Percentiles rank a stretch among this genome's conserved stretches.
phyloP scores from a whole-genome alignment of 2,888 invertebrate species.

The Sicus ferrugineus region DNA sequence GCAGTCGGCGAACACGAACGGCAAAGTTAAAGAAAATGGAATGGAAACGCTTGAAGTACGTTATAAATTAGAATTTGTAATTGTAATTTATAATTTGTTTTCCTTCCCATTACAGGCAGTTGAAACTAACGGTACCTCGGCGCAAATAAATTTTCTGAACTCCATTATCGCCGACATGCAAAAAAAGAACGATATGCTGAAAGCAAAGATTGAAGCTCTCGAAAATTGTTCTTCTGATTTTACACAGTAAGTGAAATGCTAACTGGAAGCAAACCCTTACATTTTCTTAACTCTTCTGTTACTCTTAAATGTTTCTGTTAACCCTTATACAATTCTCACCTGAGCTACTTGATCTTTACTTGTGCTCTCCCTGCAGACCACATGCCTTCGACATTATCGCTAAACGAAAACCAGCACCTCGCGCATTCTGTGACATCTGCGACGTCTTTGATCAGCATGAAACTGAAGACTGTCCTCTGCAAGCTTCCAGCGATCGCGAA shows the following conservation, averaged over 20 bases:
- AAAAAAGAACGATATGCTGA: conserved; percentile 85
- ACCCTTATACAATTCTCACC: neutral
- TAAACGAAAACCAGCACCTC: conserved; percentile 70
- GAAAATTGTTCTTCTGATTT: conserved; percentile 66
- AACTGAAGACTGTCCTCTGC: conserved; percentile 95
- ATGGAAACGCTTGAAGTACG: conserved; percentile 7
- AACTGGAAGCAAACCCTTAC: neutral
- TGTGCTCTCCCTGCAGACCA: conserved; percentile 61
- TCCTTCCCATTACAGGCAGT: conserved; percentile 54
- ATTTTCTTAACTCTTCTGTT: too few species aligned
- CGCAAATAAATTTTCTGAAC: conserved; percentile 90
- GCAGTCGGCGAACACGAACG: conserved; percentile 36
- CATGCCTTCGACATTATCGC: conserved; percentile 67
- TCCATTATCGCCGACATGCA: conserved; percentile 97
- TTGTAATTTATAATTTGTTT: neutral
- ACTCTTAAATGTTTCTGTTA: neutral
- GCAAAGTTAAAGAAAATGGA: conserved; percentile 40
- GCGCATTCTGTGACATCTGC: conserved; percentile 97
- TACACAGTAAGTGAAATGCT: conserved; percentile 65
- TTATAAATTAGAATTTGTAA: neutral
- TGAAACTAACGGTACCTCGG: conserved; percentile 67
- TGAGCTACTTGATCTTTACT: neutral
- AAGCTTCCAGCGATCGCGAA: conserved; percentile 71
- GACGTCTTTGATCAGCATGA: conserved; percentile 96
- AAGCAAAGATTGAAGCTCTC: conserved; percentile 79